Base-by-base conservation (phyloP, 2,797 vertebrate genomes). In the Typhlichthys subterraneus region DNA sequence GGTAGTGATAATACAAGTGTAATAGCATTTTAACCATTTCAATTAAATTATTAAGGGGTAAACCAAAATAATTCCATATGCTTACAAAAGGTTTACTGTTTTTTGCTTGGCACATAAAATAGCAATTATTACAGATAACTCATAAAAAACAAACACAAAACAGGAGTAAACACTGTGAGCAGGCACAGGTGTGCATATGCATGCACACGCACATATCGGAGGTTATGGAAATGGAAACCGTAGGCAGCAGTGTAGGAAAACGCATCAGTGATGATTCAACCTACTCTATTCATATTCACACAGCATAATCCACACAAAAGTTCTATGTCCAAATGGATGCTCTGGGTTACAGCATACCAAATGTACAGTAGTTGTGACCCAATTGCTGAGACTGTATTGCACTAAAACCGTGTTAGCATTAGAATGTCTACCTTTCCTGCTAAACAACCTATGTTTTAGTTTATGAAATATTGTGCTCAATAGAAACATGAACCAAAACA, bases 41-140 rank as follows among this genome's bases (percentile, higher is more conserved):
- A 47, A 10, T 13, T 4, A 45, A 12, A 63, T 13, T 49, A 63
- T 13, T 49, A 65, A 42, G 38, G 47, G 59, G 13, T 13, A 10
- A n/a, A 17, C 5, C 33, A 11, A n/a, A 19, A 55, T 42, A 48
- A 4, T 10, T 45, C 11, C 49, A 73, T 75, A 45, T 12, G 67
- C 48, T 80, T 58, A 71, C 45, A 70, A 70, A 80, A 75, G 53
- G 59, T 19, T 67, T 48, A 57, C 33, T 53, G n/a, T 53, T 13
- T 56, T 77, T 83, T 70, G 62, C 75, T 84, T 84, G 77, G 77
- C 77, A 87, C 75, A 63, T 38, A 79, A 69, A 69, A 48, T 12
- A 56, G 55, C 75, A 75, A 63, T 23, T 52, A 15, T 63, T 76
- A 79, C 53, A 73, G 73, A 55, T 63, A 31, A 78, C 71, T 69